phyloP scores from a whole-genome alignment of 2,888 invertebrate genomes.

The Clusia tigrina region DNA sequence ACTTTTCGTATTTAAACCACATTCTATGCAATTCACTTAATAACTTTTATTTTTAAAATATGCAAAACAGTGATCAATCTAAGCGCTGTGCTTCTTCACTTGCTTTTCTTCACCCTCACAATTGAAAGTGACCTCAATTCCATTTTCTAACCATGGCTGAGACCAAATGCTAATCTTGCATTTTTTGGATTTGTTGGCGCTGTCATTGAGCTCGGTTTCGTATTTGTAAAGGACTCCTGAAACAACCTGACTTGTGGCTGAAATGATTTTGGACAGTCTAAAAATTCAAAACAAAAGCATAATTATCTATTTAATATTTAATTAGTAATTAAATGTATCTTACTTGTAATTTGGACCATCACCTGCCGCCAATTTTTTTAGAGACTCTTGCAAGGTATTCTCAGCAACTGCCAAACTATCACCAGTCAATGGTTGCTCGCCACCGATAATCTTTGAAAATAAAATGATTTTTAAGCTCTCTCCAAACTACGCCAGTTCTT shows the following conservation, averaged over 20 bases:
- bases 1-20: no score
- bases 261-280: constrained; percentile 34
- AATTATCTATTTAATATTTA: not conserved
- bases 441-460: constrained; percentile 31
- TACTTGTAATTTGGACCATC: constrained; percentile 40
- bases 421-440: constrained; percentile 23
- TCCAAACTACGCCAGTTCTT: no score
- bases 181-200: constrained; percentile 30
- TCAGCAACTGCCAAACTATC: constrained; percentile 35
- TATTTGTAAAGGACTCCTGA: constrained; percentile 35
- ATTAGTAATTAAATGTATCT: not conserved
- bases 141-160: constrained; percentile 43
- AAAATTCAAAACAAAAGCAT: not conserved
- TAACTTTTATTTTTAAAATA: not conserved
- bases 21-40: not conserved
- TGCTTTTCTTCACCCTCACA: constrained; percentile 39
- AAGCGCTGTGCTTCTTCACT: constrained; percentile 34
- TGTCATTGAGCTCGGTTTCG: constrained; percentile 39
- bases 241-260: constrained; percentile 38
- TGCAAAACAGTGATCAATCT: no score
- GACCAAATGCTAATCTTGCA: constrained; percentile 44
- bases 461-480: no score
- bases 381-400: constrained; percentile 30
- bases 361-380: constrained; percentile 35
- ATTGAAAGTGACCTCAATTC: constrained; percentile 40